Percentiles rank a stretch among this genome's conserved stretches.
Conservation (phyloP, 2,888 invertebrate genomes). For the Drosophila birchii region DNA sequence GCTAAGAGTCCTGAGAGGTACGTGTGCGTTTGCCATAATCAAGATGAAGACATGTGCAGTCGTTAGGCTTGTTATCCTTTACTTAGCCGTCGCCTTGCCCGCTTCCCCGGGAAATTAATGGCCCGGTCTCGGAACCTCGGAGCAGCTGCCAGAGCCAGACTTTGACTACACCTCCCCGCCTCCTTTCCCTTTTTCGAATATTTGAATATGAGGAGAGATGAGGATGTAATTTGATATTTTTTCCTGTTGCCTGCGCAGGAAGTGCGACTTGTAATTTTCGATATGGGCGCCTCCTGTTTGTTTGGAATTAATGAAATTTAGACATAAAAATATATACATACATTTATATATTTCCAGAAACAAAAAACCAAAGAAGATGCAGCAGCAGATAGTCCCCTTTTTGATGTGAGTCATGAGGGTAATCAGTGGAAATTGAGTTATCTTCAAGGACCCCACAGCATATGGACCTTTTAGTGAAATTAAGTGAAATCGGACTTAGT, state of each 20-base stretch:
- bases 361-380: constrained; percentile 52
- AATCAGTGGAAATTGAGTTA: constrained; percentile 75
- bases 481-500: constrained; percentile 42
- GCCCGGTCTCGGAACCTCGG: constrained; percentile 52
- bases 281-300: constrained; percentile 71
- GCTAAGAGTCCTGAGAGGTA: constrained; percentile 30
- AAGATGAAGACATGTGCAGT: constrained; percentile 75
- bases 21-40: constrained; percentile 61
- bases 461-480: constrained; percentile 35
- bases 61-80: constrained; percentile 71
- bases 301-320: constrained; percentile 78
- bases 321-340: constrained; percentile 63
- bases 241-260: constrained; percentile 50
- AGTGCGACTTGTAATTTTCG: constrained; percentile 62
- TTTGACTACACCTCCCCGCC: constrained; percentile 15
- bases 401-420: constrained; percentile 66
- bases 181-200: constrained; percentile 26
- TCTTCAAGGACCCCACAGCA: constrained; percentile 63
- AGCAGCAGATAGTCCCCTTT: constrained; percentile 30
- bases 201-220: constrained; percentile 61
- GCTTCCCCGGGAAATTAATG: constrained; percentile 61
- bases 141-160: constrained; percentile 34
- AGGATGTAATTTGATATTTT: constrained; percentile 69
- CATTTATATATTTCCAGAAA: constrained; percentile 32
- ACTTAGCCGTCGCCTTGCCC: constrained; percentile 62